Base-by-base conservation (phyloP, 37 sponge, comb jelly and placozoan genomes). In the Cliona cf. orientalis region DNA sequence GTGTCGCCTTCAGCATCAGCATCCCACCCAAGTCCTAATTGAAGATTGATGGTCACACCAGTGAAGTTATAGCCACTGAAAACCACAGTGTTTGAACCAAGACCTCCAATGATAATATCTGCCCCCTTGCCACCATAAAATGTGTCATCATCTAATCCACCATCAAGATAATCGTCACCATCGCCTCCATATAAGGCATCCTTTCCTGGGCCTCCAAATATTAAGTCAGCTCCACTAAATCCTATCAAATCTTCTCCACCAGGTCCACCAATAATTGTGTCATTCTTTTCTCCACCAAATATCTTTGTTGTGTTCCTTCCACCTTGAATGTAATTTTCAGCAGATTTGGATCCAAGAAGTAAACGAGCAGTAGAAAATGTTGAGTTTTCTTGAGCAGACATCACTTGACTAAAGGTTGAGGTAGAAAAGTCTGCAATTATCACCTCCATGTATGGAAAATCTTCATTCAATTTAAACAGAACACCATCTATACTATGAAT, bases 241-340 rank as follows among this genome's bases (percentile, higher is more conserved):
- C 81, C 81, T 33, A 40, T 37, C 2, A 80, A 71, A 2, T 5
- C 34, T 31, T 80, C 81, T 31, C 11, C 39, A 32, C 36, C 36
- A 19, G 22, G 17, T 59, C 82, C 71, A 5, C 80, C 80, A 67
- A 79, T 55, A n/a, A 79, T 7, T 31, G 68, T 79, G 69, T 79
- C 42, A 37, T 12, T 31, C n/a, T 53, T 31, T 11, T 7, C 55
- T 21, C 44, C 44, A 44, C 80, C 80, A 4, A 26, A 11, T 31
- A 79, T 66, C 33, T 67, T 26, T 46, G 66, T 79, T 45, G 33
- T 19, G 5, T 66, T 26, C 4, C 22, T 9, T 26, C n/a, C 67
- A 38, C 46, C 11, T 44, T n/a, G n/a, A n/a, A n/a, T n/a, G n/a
- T n/a, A n/a, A n/a, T n/a, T n/a, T n/a, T n/a, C n/a, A n/a, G n/a